Evolutionary conservation across 2,797 vertebrate species (phyloP).

Genomic region (Orestias chungarensis): DNA sequence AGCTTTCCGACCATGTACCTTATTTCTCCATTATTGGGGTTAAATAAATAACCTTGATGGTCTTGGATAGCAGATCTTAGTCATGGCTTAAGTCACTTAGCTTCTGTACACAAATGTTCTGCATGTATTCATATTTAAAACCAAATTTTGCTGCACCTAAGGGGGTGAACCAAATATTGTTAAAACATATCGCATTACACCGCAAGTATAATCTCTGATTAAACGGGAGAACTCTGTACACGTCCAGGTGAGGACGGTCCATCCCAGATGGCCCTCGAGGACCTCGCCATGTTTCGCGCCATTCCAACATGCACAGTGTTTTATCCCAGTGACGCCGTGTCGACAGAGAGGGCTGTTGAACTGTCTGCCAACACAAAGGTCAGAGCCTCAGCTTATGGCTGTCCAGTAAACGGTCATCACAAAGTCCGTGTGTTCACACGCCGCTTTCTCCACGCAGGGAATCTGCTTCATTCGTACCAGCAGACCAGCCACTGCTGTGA

Average conservation of each 20-base stretch:
- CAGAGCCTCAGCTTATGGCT: neutral
- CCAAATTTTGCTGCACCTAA: neutral
- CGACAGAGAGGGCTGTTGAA: slow-evolving; percentile 85
- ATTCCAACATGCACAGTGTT: slow-evolving; percentile 88
- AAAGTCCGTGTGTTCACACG: neutral
- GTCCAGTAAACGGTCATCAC: neutral
- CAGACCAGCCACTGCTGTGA: slow-evolving; percentile 80
- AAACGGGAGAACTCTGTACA: neutral
- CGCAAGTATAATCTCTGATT: neutral
- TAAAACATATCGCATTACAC: neutral
- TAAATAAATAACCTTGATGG: neutral
- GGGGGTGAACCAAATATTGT: neutral
- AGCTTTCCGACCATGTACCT: neutral
- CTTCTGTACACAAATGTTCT: neutral
- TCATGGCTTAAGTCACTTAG: neutral
- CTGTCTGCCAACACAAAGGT: slow-evolving; percentile 87
- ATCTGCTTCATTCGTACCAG: slow-evolving; percentile 91
- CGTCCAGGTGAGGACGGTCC: slow-evolving; percentile 85
- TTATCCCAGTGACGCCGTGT: slow-evolving; percentile 88
- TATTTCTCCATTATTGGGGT: neutral
- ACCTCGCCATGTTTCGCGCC: slow-evolving; percentile 90
- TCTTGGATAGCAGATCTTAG: neutral
- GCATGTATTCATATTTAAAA: neutral
- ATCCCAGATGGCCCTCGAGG: slow-evolving; percentile 91
- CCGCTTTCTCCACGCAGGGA: slow-evolving; percentile 71